A percentile compares a stretch with the other conserved stretches of the same genome.
Conservation (phyloP, 2,113 vertebrate species). For the Lasiurus borealis region DNA sequence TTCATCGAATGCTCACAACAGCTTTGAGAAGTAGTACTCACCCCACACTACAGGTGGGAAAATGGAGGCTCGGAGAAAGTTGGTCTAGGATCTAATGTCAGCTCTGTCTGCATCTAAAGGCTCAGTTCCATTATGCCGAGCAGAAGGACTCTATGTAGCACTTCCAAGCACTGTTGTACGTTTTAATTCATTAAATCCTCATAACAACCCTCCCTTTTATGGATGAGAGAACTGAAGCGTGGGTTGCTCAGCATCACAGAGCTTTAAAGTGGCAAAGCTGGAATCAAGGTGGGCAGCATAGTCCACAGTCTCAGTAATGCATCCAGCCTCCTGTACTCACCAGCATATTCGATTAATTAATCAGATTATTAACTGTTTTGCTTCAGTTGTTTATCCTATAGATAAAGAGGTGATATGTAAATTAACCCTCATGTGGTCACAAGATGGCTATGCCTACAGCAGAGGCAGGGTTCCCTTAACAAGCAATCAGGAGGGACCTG, state of each 20-base stretch:
- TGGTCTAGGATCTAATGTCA: background rate
- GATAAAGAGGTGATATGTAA: too few relatives aligned
- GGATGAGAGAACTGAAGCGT: background rate
- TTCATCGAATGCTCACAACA: background rate
- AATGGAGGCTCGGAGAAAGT: background rate
- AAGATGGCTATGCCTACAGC: too few relatives aligned
- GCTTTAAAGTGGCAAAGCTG: background rate
- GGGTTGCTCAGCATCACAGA: background rate
- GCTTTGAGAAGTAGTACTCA: conserved; percentile 7
- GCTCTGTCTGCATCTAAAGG: conserved; percentile 2
- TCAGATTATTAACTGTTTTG: background rate
- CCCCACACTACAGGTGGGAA: background rate
- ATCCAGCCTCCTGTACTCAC: background rate
- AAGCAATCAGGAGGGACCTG: too few relatives aligned
- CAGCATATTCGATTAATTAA: conserved; percentile 21
- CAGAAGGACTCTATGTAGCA: background rate
- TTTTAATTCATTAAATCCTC: conserved; percentile 12
- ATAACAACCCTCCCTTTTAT: conserved; percentile 14
- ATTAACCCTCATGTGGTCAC: too few relatives aligned
- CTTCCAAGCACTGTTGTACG: background rate
- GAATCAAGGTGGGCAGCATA: background rate
- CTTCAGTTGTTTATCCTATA: background rate
- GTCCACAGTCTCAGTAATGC: background rate
- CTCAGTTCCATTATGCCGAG: background rate
- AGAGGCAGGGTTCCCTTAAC: too few relatives aligned